phyloP scores from a whole-genome alignment of 1,140 invertebrate species.

The Drosophila erecta region DNA sequence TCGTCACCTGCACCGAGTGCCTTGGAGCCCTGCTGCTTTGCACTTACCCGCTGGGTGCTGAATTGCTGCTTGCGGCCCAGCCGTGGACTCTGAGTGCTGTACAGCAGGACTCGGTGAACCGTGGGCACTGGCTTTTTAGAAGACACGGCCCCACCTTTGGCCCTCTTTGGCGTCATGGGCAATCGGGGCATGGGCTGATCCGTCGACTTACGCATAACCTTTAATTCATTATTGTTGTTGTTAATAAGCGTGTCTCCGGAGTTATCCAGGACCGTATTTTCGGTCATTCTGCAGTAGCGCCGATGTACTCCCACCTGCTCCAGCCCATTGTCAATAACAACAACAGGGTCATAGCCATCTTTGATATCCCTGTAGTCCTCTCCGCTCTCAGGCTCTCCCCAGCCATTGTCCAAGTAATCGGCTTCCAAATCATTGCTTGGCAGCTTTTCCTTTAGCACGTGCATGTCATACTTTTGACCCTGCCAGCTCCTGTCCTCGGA shows the following conservation, averaged over 20 bases:
- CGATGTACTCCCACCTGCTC: constrained; percentile 42
- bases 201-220: constrained; percentile 11
- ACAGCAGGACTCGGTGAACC: constrained; percentile 71
- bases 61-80: constrained; percentile 64
- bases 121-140: constrained; percentile 62
- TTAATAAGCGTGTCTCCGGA: constrained; percentile 42
- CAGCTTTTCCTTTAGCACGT: constrained; percentile 57
- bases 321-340: constrained; percentile 34
- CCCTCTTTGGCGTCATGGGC: constrained; percentile 53
- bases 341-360: constrained; percentile 38
- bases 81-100: constrained; percentile 75
- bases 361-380: constrained; percentile 31
- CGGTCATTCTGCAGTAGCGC: constrained; percentile 38
- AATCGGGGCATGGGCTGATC: constrained; percentile 32
- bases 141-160: constrained; percentile 39
- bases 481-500: constrained; percentile 44
- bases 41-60: constrained; percentile 33
- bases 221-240: constrained; percentile 39
- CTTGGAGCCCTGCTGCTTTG: constrained; percentile 42
- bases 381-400: constrained; percentile 5
- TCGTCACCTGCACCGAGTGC: constrained; percentile 20
- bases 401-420: constrained; percentile 42
- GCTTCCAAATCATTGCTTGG: constrained; percentile 51
- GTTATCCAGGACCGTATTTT: constrained; percentile 19
- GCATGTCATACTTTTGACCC: constrained; percentile 50